A percentile compares a stretch with the other conserved stretches of the same genome.
Conservation (phyloP, 2,797 vertebrate genomes). For the Parambassis ranga region DNA sequence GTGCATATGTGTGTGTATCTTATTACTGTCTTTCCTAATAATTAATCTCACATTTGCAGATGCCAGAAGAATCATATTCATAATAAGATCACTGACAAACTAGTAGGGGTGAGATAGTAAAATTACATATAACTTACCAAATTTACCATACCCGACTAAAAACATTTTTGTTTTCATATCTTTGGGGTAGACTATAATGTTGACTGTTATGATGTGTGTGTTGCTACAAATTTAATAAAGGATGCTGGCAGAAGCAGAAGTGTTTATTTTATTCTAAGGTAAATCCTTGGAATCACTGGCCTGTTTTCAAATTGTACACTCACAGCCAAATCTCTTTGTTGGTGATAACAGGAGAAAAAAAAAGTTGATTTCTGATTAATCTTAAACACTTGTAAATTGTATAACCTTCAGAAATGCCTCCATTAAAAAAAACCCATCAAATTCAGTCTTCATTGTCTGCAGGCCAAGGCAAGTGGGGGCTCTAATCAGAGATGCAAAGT, state of each 20-base stretch:
- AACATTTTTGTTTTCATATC: neutral
- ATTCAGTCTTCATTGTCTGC: conserved; percentile 35
- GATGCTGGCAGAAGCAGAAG: too few relatives aligned
- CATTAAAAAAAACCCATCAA: conserved; percentile 15
- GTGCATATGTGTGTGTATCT: too few relatives aligned
- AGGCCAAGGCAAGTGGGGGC: conserved; percentile 44
- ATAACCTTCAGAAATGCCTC: conserved; percentile 29
- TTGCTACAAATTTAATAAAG: neutral
- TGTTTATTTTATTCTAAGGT: neutral
- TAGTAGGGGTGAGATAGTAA: neutral
- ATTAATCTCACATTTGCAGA: conserved; percentile 16
- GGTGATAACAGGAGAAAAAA: conserved; percentile 10
- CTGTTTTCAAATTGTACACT: neutral
- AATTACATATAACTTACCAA: neutral
- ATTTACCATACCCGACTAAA: too few relatives aligned
- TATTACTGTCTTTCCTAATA: conserved; percentile 32
- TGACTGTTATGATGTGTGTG: neutral
- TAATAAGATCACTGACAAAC: conserved; percentile 10
- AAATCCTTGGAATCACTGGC: neutral
- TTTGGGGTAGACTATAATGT: neutral
- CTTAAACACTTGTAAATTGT: conserved; percentile 16
- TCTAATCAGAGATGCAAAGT: conserved; percentile 76
- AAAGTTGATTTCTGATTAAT: conserved; percentile 2
- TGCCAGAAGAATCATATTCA: neutral
- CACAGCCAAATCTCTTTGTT: neutral